These are phyloP conservation scores for Anastatus disparis DNA, from an alignment of 1,140 invertebrate species.

Conservation along the genomic window DNA sequence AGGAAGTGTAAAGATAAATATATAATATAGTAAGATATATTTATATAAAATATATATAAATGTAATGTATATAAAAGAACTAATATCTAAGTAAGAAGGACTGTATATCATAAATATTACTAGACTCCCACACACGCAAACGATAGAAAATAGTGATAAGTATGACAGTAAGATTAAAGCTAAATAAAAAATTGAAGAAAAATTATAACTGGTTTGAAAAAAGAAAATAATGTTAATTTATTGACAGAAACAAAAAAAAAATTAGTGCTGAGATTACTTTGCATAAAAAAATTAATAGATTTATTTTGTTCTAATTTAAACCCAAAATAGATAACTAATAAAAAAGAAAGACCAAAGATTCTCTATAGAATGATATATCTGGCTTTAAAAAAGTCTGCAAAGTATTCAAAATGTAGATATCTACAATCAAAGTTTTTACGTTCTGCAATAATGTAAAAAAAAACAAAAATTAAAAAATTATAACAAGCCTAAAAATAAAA, in stretches of 20 bases:
- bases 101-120: conserved; percentile 9
- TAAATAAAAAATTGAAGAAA: conserved; percentile 4
- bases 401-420: too few species aligned
- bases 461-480: too few species aligned
- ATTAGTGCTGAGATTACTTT: too few species aligned
- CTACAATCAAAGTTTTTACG: too few species aligned
- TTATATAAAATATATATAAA: background rate
- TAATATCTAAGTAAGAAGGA: conserved; percentile 12
- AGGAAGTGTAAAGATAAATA: conserved; percentile 3
- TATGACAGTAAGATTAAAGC: background rate
- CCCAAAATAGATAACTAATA: too few species aligned
- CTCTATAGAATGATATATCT: too few species aligned
- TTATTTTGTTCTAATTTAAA: too few species aligned
- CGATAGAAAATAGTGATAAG: conserved; percentile 42
- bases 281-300: background rate
- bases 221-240: background rate
- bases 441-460: too few species aligned
- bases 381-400: too few species aligned
- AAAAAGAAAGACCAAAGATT: too few species aligned
- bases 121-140: conserved; percentile 55
- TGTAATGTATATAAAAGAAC: too few species aligned
- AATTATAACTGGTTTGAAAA: background rate
- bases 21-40: background rate
- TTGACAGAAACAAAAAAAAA: background rate
- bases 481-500: too few species aligned